These are phyloP conservation scores for Sorex fumeus DNA, from an alignment of 2,113 vertebrate genomes.

Conservation along the genomic window DNA sequence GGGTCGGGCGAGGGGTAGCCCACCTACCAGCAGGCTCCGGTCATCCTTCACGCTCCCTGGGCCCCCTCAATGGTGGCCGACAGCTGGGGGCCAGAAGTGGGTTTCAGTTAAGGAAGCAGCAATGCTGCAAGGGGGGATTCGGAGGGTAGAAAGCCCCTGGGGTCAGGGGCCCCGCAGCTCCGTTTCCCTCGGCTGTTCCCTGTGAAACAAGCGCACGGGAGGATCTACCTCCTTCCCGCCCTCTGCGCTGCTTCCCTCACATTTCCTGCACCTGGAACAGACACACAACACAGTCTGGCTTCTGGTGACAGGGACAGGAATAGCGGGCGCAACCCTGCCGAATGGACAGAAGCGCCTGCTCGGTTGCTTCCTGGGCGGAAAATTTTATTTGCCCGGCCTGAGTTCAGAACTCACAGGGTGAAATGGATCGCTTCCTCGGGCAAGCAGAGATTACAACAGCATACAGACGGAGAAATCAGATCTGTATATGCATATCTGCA, in stretches of 20 bases:
- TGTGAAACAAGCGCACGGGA: background rate
- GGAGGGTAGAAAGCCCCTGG: no score
- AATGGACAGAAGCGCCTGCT: slow-evolving; percentile 42
- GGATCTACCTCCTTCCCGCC: background rate
- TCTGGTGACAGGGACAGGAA: slow-evolving; percentile 16
- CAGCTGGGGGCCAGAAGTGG: background rate
- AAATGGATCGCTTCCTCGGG: slow-evolving; percentile 9
- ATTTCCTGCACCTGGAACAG: background rate
- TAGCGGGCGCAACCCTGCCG: background rate
- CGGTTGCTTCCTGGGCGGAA: background rate
- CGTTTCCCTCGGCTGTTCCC: background rate
- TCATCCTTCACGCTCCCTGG: background rate
- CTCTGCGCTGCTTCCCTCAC: background rate
- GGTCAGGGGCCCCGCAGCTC: background rate
- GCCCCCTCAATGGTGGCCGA: background rate
- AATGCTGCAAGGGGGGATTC: no score
- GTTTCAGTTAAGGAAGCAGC: no score
- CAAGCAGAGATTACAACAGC: slow-evolving; percentile 29
- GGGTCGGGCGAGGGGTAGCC: background rate
- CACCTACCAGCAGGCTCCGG: background rate
- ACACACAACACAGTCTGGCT: background rate
- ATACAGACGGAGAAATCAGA: background rate
- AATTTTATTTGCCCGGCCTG: background rate
- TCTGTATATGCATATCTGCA: background rate
- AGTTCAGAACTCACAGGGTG: slow-evolving; percentile 2